phyloP scores from a whole-genome alignment of 2,888 invertebrate species.

The Heliconius cydno region DNA sequence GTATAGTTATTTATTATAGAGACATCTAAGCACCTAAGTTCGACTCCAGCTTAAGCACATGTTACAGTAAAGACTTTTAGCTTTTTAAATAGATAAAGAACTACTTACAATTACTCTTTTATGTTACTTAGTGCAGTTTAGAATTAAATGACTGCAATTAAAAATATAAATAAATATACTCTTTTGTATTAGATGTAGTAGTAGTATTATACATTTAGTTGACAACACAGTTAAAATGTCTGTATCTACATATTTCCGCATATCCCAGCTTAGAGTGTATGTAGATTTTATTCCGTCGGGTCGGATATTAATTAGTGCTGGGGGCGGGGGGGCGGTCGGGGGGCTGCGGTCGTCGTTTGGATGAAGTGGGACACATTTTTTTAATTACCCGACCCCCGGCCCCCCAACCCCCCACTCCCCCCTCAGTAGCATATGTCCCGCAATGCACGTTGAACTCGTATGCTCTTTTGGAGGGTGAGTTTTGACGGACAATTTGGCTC shows the following conservation, averaged over 20 bases:
- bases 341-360: constrained; percentile 60
- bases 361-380: constrained; percentile 82
- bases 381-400: constrained; percentile 71
- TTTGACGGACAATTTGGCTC: constrained; percentile 22
- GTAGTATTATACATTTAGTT: no score
- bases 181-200: no score
- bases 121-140: no score
- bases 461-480: constrained; percentile 45
- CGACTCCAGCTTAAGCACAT: no score
- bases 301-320: constrained; percentile 70
- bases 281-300: constrained; percentile 24
- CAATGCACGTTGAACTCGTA: constrained; percentile 66
- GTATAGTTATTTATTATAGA: no score
- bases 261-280: constrained; percentile 24
- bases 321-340: constrained; percentile 35
- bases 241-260: constrained; percentile 4
- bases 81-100: no score
- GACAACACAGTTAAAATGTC: not conserved
- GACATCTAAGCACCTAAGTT: no score
- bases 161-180: not conserved
- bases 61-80: no score
- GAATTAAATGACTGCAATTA: not conserved
- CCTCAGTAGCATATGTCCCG: constrained; percentile 72
- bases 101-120: no score
- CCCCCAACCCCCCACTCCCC: constrained; percentile 49